Evolutionary conservation across 2,888 invertebrate species (phyloP).

Genomic region (Aporophyla lueneburgensis): DNA sequence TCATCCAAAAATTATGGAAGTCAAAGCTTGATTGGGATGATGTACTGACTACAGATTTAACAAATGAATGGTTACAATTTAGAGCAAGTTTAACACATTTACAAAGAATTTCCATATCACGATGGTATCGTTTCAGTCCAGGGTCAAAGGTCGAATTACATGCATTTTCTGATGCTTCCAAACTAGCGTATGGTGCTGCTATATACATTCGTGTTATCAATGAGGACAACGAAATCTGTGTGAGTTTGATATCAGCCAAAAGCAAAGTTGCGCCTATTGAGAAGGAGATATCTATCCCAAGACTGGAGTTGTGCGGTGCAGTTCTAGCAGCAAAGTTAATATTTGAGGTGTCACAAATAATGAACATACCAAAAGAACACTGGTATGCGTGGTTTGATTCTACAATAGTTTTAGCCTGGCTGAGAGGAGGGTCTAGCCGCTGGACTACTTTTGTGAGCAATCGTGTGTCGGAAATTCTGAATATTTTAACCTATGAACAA

Average conservation of each 20-base stretch:
- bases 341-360: background rate
- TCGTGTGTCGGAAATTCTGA: background rate
- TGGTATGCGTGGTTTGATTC: background rate
- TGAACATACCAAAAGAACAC: background rate
- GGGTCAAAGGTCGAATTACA: background rate
- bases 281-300: background rate
- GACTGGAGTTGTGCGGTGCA: background rate
- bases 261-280: background rate
- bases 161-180: background rate
- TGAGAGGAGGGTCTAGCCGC: no score
- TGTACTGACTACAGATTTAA: background rate
- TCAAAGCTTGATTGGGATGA: no score
- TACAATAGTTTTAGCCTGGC: no score
- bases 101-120: background rate
- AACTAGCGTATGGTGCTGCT: background rate
- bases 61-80: background rate
- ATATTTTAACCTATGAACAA: no score
- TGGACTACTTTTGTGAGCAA: background rate
- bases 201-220: slow-evolving; percentile 1
- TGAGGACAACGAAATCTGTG: background rate
- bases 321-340: slow-evolving; percentile 6
- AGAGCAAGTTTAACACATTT: background rate
- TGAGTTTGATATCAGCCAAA: slow-evolving; percentile 6
- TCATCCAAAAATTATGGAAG: no score
- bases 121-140: background rate